These are phyloP conservation scores for Odocoileus hemionus DNA, from an alignment of 2,113 vertebrate species.

Conservation along the genomic window DNA sequence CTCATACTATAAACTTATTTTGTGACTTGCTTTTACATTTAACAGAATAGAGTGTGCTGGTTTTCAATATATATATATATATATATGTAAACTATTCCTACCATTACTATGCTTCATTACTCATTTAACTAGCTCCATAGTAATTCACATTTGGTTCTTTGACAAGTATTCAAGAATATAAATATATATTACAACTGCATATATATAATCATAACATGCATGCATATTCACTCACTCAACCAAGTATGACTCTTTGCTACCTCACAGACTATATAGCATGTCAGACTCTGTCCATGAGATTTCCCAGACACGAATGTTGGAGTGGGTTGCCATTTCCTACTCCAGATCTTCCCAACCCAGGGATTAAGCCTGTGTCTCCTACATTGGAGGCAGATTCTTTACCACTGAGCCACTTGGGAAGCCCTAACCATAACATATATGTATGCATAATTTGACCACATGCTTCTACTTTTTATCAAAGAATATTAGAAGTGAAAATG, in stretches of 20 bases:
- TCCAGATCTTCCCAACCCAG: neutral
- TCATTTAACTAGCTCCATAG: neutral
- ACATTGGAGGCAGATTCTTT: neutral
- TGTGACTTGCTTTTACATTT: neutral
- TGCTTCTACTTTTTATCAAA: neutral
- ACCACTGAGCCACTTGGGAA: neutral
- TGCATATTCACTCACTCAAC: no score
- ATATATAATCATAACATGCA: neutral
- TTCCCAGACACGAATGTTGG: neutral
- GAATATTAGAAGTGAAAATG: neutral
- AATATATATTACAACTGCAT: neutral
- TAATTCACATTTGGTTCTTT: neutral
- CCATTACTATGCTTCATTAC: neutral
- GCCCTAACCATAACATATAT: neutral
- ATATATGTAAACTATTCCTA: neutral
- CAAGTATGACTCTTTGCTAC: no score
- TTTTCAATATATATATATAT: neutral
- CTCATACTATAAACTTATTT: neutral
- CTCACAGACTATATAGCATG: neutral
- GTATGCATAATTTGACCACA: neutral
- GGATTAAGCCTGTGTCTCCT: neutral
- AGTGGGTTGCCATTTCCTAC: neutral
- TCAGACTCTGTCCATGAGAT: neutral
- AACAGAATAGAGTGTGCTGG: no score
- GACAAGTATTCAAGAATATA: neutral